Conservation (phyloP, 2,113 vertebrate species). For the Phainopepla nitens region DNA sequence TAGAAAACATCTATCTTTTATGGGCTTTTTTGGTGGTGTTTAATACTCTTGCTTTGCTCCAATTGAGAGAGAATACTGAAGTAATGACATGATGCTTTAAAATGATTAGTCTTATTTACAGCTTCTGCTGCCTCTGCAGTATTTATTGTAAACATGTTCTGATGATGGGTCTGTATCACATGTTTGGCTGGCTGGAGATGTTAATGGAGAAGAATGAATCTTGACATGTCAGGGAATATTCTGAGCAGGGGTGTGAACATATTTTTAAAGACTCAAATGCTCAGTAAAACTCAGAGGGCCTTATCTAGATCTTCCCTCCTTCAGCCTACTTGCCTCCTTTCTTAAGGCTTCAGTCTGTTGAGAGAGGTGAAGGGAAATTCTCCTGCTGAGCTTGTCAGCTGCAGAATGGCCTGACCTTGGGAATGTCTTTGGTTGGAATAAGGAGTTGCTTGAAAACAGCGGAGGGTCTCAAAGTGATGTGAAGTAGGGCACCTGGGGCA, state of each 20-base stretch:
- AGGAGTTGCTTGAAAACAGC: neutral
- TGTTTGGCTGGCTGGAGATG: neutral
- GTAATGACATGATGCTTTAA: neutral
- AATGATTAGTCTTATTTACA: neutral
- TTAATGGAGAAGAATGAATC: neutral
- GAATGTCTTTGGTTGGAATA: neutral
- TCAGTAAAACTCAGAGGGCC: neutral
- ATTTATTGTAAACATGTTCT: neutral
- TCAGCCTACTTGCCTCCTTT: neutral
- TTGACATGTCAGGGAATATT: neutral
- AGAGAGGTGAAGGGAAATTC: neutral
- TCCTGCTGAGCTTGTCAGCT: neutral
- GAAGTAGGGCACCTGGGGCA: neutral
- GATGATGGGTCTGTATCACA: neutral
- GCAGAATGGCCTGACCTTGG: neutral
- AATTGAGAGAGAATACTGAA: neutral
- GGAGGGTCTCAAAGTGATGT: neutral
- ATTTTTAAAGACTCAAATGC: neutral
- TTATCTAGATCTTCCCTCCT: neutral
- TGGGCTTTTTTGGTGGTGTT: neutral
- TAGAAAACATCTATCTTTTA: neutral
- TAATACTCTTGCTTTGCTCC: neutral
- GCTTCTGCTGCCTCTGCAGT: neutral
- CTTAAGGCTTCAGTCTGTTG: neutral
- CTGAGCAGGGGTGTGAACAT: neutral